Evolutionary conservation across 2,113 vertebrate species (phyloP).

Genomic region (Diadophis punctatus): DNA sequence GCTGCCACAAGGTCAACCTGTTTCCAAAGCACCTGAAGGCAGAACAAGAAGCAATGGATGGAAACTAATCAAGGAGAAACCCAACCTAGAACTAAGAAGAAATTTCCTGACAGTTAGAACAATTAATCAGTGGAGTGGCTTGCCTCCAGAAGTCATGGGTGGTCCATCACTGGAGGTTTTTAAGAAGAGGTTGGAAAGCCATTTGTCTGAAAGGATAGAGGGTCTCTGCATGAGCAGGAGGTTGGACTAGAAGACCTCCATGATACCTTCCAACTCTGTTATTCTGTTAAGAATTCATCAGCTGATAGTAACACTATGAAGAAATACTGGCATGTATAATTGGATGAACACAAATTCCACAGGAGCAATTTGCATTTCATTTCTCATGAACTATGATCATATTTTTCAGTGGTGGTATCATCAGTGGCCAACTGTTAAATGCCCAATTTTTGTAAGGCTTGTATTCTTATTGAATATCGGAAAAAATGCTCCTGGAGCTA

Average conservation of each 20-base stretch:
- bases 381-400: background rate
- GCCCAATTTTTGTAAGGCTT: background rate
- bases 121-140: too few relatives aligned
- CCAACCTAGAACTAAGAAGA: too few relatives aligned
- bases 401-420: background rate
- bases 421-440: background rate
- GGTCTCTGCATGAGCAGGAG: background rate
- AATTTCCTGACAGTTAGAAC: too few relatives aligned
- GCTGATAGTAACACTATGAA: background rate
- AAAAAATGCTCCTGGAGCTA: background rate
- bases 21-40: too few relatives aligned
- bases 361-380: background rate
- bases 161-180: too few relatives aligned
- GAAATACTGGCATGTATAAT: background rate
- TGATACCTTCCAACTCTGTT: background rate
- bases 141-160: too few relatives aligned
- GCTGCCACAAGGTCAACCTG: too few relatives aligned
- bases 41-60: too few relatives aligned
- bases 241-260: background rate
- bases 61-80: too few relatives aligned
- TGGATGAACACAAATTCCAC: background rate
- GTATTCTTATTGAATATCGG: background rate
- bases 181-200: too few relatives aligned
- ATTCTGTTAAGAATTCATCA: background rate
- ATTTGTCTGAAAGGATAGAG: background rate